A percentile compares a stretch with the other conserved stretches of the same genome.
These are phyloP conservation scores for Betta splendens DNA, from an alignment of 2,797 vertebrate genomes.

Conservation along the genomic window DNA sequence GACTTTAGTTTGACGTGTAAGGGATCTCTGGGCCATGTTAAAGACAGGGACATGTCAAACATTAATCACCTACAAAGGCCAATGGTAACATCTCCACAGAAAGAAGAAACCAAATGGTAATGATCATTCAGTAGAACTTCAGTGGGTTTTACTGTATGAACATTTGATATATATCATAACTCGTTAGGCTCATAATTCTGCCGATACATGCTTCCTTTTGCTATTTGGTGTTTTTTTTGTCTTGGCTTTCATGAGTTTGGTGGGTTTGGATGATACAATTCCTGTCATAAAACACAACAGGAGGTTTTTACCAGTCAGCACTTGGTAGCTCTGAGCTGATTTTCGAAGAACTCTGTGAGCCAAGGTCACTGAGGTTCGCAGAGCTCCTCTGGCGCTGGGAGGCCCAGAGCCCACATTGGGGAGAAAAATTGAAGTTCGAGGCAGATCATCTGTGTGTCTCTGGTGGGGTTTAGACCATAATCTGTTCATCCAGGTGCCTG, in stretches of 20 bases:
- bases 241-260: neutral
- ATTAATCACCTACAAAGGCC: neutral
- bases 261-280: slow-evolving; percentile 25
- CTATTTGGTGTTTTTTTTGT: neutral
- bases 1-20: slow-evolving; percentile 25
- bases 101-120: slow-evolving; percentile 31
- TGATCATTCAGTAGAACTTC: slow-evolving; percentile 12
- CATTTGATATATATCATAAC: neutral
- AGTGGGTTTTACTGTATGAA: neutral
- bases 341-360: slow-evolving; percentile 40
- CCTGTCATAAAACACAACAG: slow-evolving; percentile 34
- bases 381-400: slow-evolving; percentile 51
- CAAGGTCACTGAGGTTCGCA: slow-evolving; percentile 62
- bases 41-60: slow-evolving; percentile 16
- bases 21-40: slow-evolving; percentile 4
- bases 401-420: slow-evolving; percentile 53
- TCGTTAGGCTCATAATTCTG: slow-evolving; percentile 9
- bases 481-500: slow-evolving; percentile 79
- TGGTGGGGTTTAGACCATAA: slow-evolving; percentile 74
- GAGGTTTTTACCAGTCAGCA: slow-evolving; percentile 35
- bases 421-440: slow-evolving; percentile 70
- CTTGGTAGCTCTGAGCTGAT: slow-evolving; percentile 39
- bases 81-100: slow-evolving; percentile 16
- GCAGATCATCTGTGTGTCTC: slow-evolving; percentile 71
- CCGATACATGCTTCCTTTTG: neutral